Evolutionary conservation across 2,113 vertebrate species (phyloP).

Genomic region (Lanius ludovicianus): DNA sequence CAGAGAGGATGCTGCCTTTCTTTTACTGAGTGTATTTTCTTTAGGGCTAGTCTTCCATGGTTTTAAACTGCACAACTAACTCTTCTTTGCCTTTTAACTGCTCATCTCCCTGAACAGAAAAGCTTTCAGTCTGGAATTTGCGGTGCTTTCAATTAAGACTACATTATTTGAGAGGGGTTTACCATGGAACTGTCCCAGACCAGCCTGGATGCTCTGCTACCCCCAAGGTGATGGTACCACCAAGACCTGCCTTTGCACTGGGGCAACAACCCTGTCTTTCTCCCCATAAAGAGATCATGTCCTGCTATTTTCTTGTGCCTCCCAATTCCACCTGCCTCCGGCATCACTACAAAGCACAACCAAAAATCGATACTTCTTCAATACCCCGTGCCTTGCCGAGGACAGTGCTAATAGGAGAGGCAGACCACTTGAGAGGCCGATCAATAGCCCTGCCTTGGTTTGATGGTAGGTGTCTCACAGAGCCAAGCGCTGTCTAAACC

Average conservation of each 20-base stretch:
- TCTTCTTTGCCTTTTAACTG: not conserved
- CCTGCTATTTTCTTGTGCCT: not conserved
- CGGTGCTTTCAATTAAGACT: not conserved
- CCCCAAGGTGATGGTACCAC: no score
- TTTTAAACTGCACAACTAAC: not conserved
- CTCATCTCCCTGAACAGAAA: not conserved
- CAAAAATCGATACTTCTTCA: conserved; percentile 47
- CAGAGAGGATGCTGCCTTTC: not conserved
- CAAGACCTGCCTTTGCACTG: not conserved
- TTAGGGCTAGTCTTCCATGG: not conserved
- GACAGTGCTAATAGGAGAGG: conserved; percentile 38
- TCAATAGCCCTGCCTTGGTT: conserved; percentile 34
- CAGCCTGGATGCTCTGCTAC: accelerated
- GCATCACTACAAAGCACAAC: not conserved
- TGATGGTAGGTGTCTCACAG: not conserved
- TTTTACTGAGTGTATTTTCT: not conserved
- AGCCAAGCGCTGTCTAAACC: not conserved
- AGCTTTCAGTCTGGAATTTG: not conserved
- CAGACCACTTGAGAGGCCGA: conserved; percentile 36
- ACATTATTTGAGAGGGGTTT: not conserved
- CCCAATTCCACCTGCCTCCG: not conserved
- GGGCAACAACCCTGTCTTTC: not conserved
- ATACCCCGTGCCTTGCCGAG: not conserved
- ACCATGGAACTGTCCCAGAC: not conserved
- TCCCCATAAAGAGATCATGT: not conserved